Percentiles rank a stretch among this genome's conserved stretches.
These are phyloP conservation scores for Styela clava DNA, from an alignment of 23 tunicate species.

Conservation along the genomic window DNA sequence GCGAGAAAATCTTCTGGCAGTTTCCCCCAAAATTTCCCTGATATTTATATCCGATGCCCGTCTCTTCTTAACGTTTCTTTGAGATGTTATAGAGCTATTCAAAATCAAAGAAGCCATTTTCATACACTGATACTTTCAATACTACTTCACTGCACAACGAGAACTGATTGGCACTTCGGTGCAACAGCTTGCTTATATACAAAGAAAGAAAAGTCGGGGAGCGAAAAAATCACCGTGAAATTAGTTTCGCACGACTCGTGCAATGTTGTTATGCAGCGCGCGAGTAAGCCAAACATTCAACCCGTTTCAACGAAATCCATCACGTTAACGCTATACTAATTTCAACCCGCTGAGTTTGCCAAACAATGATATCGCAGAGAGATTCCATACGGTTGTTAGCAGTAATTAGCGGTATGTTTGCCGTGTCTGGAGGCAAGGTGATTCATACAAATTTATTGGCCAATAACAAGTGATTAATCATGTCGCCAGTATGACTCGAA, in stretches of 20 bases:
- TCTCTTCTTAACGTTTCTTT: not conserved
- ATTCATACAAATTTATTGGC: not conserved
- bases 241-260: not conserved
- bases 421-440: not conserved
- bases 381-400: not conserved
- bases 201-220: not conserved
- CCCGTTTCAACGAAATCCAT: not conserved
- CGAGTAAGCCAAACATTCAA: not conserved
- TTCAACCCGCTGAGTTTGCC: not conserved
- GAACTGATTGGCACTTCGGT: no score
- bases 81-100: not conserved
- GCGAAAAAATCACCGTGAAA: not conserved
- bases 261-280: not conserved
- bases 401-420: not conserved
- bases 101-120: not conserved
- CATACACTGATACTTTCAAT: no score
- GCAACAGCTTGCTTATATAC: not conserved
- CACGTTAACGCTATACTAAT: not conserved
- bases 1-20: conserved; percentile 13
- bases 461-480: not conserved
- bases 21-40: conserved; percentile 9
- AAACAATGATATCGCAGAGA: not conserved
- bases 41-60: conserved; percentile 10
- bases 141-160: no score
- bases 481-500: not conserved